Base-by-base conservation (phyloP, 2,888 invertebrate species). In the Tuberolachnus salignus region DNA sequence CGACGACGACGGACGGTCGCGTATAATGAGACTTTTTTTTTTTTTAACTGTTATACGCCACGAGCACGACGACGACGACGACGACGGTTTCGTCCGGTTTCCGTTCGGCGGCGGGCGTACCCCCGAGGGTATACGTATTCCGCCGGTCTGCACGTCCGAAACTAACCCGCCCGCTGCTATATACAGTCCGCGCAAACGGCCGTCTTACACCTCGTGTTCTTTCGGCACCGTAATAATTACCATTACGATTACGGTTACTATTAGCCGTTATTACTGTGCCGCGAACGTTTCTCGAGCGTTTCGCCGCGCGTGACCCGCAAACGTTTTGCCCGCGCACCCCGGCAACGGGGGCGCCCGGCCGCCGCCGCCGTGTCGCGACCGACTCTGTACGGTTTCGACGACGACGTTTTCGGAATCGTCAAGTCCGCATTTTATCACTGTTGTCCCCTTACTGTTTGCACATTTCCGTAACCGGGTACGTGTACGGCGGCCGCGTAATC, bases 1-100 rank as follows among this genome's bases (percentile, higher is more conserved):
- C 10, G 34, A n/a, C n/a, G n/a, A 42, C 74, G 74, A 44, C n/a
- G 66, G 66, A 46, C 23, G 16, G 23, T 23, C 66, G 16, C 55
- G 55, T 21, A 3, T 53, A n/a, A 14, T 34, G 44, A 55, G 55
- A 66, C 66, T 66, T 66, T 71, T 74, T 66, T 61, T 61, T 53
- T 66, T 66, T 72, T 75, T 66, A 66, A 66, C 55, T 55, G 53
- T 64, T 55, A 21, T 55, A 9, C 59, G 61, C n/a, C 8, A 4
- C 49, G 26, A 23, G 73, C 53, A 55, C 44, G 14, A 14, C 42
- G 23, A 42, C 44, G 26, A 42, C 21, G 16, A 57, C 23, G 59
- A 26, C 51, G 51, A 21, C 46, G 26, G 11, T 46, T 64, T 64
- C 23, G 44, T 64, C 44, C 23, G 44, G 13, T 64, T 64, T 44